Evolutionary conservation across 1,140 invertebrate genomes (phyloP), one percentile per base, ranked within the genome.

Genomic region (Drosophila sp.): DNA sequence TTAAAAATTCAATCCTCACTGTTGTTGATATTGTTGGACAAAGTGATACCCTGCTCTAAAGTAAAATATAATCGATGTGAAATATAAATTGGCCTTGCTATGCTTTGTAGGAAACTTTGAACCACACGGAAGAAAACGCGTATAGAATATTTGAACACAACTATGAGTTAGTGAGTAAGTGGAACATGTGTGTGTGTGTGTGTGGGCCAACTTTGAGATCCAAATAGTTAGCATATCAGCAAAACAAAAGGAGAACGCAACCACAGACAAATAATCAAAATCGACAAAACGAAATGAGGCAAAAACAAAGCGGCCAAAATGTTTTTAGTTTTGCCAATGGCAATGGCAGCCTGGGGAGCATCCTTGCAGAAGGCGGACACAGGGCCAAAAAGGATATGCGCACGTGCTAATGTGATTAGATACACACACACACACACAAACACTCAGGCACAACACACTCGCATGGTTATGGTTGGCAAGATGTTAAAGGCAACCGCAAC

Each of bases 241-340:
- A 51, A 59, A 79, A 89, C 84, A 84, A 83, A 83, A 80, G 73
- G 70, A 53, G 66, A 72, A 11, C 29, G 50, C 29, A 53, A 70
- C 78, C 82, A 89, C 78, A 89, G 83, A 87, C 83, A 89, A 87
- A 87, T 89, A 89, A 87, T 89, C 83, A 87, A 83, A 87, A 87
- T 87, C 83, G 83, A 87, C 83, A 83, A 72, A 89, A 79, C 76
- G 79, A 87, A 87, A 87, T 87, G 82, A 82, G 79, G 71, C 82
- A 89, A 87, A 83, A 89, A 89, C 80, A 89, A 89, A 89, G 83
- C 80, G 83, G 38, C 83, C 79, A 89, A 83, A 89, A 89, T 84
- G 80, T 89, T 83, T 83, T 89, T 72, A 89, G 78, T 87, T 89
- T 79, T 36, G 38, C 9, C 62, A 43, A 36, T 36, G 34, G 16